Evolutionary conservation across 2,797 vertebrate species (phyloP).

Genomic region (Molossus molossus): DNA sequence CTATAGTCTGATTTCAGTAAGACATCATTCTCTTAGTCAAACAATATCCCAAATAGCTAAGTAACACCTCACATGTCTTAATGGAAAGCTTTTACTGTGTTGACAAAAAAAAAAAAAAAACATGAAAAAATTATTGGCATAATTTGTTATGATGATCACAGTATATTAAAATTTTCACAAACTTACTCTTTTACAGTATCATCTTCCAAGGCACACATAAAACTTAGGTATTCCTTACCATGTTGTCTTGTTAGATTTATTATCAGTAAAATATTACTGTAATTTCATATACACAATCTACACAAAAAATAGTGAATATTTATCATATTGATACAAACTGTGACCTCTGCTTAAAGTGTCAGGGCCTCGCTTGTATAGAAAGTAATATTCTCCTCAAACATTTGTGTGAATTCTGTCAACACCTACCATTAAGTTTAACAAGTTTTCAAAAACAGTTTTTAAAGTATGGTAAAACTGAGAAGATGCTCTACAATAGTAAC

Average conservation of each 20-base stretch:
- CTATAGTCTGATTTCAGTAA: neutral
- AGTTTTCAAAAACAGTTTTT: conserved; percentile 53
- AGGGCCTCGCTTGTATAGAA: conserved; percentile 77
- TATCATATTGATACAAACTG: conserved; percentile 89
- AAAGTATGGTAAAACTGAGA: conserved; percentile 57
- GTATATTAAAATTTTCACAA: conserved; percentile 75
- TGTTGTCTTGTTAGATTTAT: conserved; percentile 52
- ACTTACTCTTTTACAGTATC: conserved; percentile 75
- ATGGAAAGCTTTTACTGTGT: conserved; percentile 44
- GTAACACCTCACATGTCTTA: conserved; percentile 64
- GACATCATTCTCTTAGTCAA: conserved; percentile 9
- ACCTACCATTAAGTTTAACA: conserved; percentile 52
- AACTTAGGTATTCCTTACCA: conserved; percentile 70
- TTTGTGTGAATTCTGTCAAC: conserved; percentile 61
- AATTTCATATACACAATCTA: conserved; percentile 72
- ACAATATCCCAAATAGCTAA: conserved; percentile 55
- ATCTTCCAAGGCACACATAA: conserved; percentile 69
- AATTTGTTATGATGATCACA: conserved; percentile 71
- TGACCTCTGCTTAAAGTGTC: conserved; percentile 84
- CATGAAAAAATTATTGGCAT: conserved; percentile 16
- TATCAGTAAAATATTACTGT: conserved; percentile 32
- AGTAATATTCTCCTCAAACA: conserved; percentile 64
- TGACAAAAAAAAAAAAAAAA: conserved; percentile 41
- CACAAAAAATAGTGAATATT: conserved; percentile 78
- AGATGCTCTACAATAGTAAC: neutral